These are phyloP conservation scores for Darevskia nairensis DNA, from an alignment of 2,797 vertebrate genomes.

Conservation along the genomic window DNA sequence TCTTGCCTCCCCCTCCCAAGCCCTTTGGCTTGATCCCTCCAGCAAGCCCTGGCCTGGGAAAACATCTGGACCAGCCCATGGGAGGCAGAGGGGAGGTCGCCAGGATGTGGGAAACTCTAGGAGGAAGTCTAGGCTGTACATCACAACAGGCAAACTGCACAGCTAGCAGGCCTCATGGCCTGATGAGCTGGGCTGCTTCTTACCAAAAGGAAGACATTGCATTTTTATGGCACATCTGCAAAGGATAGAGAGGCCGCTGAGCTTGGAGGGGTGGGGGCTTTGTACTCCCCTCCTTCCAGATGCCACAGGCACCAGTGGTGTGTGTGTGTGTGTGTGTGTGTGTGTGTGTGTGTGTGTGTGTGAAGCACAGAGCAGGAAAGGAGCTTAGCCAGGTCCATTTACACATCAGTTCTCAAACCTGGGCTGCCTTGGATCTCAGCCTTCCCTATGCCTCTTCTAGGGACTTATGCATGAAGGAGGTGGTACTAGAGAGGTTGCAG, in stretches of 20 bases:
- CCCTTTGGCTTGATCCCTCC: not conserved
- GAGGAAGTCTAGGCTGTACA: constrained; percentile 5
- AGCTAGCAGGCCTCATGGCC: not conserved
- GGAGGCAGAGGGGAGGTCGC: constrained; percentile 21
- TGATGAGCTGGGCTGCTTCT: not conserved
- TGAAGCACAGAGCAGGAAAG: not conserved
- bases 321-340: too few relatives aligned
- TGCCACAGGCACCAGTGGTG: not conserved
- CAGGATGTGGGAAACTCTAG: constrained; percentile 42
- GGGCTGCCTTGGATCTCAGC: not conserved
- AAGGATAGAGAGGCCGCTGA: not conserved
- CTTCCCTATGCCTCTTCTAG: not conserved
- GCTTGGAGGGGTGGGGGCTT: not conserved
- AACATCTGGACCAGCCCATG: constrained; percentile 44
- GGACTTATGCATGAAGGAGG: not conserved
- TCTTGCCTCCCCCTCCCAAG: not conserved
- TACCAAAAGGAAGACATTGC: constrained; percentile 5
- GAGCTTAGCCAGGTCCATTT: not conserved
- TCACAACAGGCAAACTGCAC: not conserved
- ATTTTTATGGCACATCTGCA: not conserved
- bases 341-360: too few relatives aligned
- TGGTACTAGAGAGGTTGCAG: not conserved
- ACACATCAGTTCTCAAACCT: not conserved
- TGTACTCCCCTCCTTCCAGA: not conserved
- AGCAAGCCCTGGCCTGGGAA: constrained; percentile 40